Percentiles rank a stretch among this genome's conserved stretches.
These are phyloP conservation scores for Amazona vittata DNA, from an alignment of 2,113 vertebrate species.

Conservation along the genomic window DNA sequence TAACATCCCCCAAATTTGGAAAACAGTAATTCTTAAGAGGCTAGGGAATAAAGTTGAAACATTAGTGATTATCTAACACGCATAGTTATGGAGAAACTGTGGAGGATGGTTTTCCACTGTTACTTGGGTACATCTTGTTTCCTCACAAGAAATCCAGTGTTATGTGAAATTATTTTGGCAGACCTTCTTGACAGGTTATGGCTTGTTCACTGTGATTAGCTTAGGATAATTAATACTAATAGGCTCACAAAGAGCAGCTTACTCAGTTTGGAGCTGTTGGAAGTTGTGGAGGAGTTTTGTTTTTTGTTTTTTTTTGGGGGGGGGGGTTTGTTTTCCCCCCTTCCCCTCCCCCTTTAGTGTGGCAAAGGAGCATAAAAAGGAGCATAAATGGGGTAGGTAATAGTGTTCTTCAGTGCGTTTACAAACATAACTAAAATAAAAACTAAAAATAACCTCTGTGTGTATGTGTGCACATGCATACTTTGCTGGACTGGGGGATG, in stretches of 20 bases:
- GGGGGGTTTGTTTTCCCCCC: not conserved
- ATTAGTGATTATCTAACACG: not conserved
- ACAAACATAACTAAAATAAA: not conserved
- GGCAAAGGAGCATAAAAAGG: not conserved
- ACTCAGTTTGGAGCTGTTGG: not conserved
- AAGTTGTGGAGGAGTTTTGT: not conserved
- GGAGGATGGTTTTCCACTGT: not conserved
- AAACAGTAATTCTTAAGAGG: not conserved
- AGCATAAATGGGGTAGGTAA: not conserved
- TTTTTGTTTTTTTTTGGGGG: not conserved
- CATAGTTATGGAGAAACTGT: not conserved
- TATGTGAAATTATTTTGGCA: conserved; percentile 24
- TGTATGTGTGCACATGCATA: fast-evolving
- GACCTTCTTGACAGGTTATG: conserved; percentile 32
- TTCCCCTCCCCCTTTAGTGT: not conserved
- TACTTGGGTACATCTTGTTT: not conserved
- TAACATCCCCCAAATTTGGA: not conserved
- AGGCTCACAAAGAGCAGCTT: conserved; percentile 27
- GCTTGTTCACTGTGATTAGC: conserved; percentile 36
- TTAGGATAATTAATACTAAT: conserved; percentile 50
- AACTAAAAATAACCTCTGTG: not conserved
- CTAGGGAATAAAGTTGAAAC: not conserved
- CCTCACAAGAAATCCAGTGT: not conserved
- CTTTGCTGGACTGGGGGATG: not conserved
- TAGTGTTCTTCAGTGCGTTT: not conserved